phyloP scores from a whole-genome alignment of 2,888 invertebrate genomes.

The Tanytarsus gracilentus region DNA sequence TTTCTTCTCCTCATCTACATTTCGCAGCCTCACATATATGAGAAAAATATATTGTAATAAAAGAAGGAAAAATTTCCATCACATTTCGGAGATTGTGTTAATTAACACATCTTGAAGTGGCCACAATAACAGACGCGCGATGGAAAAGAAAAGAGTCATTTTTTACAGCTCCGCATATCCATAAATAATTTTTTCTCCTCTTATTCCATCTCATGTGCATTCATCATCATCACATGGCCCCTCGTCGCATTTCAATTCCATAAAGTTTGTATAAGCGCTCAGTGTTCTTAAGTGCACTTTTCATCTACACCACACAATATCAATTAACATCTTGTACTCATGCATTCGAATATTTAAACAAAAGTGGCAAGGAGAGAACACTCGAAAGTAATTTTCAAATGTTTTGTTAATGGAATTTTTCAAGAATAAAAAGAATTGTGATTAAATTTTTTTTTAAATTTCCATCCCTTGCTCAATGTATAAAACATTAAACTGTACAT shows the following conservation, averaged over 20 bases:
- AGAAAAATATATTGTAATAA: not conserved
- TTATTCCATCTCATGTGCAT: not conserved
- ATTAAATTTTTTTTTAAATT: too few species aligned
- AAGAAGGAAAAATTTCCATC: not conserved
- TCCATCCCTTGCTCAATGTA: too few species aligned
- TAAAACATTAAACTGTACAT: too few species aligned
- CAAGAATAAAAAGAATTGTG: too few species aligned
- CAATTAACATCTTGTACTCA: slow-evolving; percentile 19
- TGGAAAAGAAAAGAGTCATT: slow-evolving; percentile 1
- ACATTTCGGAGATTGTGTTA: slow-evolving; percentile 1
- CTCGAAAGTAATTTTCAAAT: too few species aligned
- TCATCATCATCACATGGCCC: slow-evolving; percentile 1
- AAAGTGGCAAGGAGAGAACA: too few species aligned
- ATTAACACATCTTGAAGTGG: slow-evolving; percentile 24
- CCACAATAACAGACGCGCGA: too few species aligned
- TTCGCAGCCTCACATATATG: not conserved
- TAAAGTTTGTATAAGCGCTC: too few species aligned
- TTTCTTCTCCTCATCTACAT: not conserved
- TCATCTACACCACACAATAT: not conserved
- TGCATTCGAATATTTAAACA: too few species aligned
- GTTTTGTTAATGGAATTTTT: too few species aligned
- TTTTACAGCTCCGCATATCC: not conserved
- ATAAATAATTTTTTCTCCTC: not conserved
- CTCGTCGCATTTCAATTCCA: too few species aligned
- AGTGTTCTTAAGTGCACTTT: slow-evolving; percentile 1